phyloP scores from a whole-genome alignment of 1,140 invertebrate genomes.

The Pseudomyrmex concolor region DNA sequence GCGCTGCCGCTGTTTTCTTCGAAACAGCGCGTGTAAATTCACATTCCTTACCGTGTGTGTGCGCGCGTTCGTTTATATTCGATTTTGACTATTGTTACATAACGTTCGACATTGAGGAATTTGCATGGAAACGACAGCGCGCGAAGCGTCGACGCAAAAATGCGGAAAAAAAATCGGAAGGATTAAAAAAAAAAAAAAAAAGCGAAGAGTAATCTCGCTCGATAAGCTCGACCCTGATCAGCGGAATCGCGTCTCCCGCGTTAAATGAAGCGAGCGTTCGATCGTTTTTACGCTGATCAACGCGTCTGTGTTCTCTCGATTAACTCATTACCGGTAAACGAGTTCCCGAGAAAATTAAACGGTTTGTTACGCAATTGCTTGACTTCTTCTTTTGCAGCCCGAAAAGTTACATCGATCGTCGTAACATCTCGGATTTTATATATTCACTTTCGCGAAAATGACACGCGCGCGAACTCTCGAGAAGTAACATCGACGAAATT shows the following conservation, averaged over 20 bases:
- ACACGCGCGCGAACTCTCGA: too few relatives aligned
- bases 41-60: background rate
- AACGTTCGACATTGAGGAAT: background rate
- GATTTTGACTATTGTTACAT: background rate
- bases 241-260: constrained; percentile 1
- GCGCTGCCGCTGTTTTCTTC: background rate
- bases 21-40: background rate
- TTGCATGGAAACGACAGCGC: constrained; percentile 7
- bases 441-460: background rate
- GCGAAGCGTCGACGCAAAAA: background rate
- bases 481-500: too few relatives aligned
- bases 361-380: background rate
- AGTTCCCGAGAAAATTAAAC: background rate
- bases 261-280: constrained; percentile 9
- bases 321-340: constrained; percentile 31
- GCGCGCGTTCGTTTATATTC: background rate
- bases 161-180: background rate
- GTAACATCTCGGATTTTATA: too few relatives aligned
- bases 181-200: background rate
- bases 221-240: constrained; percentile 20
- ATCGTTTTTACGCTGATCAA: constrained; percentile 20
- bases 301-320: background rate
- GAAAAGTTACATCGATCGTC: background rate
- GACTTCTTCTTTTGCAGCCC: background rate
- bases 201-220: constrained; percentile 3